These are phyloP conservation scores for Agriopis aurantiaria DNA, from an alignment of 2,888 invertebrate species.

Conservation along the genomic window DNA sequence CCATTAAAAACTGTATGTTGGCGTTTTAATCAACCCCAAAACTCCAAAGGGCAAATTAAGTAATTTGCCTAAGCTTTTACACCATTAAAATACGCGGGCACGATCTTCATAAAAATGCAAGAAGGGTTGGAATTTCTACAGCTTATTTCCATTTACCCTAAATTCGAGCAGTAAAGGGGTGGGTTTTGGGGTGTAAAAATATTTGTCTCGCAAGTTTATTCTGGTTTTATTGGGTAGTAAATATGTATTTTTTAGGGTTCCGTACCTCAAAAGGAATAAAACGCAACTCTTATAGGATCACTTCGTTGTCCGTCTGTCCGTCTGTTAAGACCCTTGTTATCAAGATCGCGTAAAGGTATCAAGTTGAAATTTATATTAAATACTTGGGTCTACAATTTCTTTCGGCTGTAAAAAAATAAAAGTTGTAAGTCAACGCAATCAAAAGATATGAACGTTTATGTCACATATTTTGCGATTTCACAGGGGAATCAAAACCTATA, in stretches of 20 bases:
- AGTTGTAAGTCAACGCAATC: too few relatives aligned
- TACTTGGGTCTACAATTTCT: too few relatives aligned
- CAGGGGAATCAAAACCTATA: too few relatives aligned
- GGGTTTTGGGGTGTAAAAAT: constrained; percentile 14
- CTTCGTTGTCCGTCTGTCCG: too few relatives aligned
- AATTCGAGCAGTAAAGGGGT: constrained; percentile 28
- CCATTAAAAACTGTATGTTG: neutral
- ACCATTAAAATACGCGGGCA: constrained; percentile 29
- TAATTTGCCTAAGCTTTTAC: constrained; percentile 35
- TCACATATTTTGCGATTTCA: too few relatives aligned
- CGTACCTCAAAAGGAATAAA: too few relatives aligned
- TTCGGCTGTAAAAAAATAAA: too few relatives aligned
- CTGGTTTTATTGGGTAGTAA: constrained; percentile 9
- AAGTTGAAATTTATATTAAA: too few relatives aligned
- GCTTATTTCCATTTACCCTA: constrained; percentile 34
- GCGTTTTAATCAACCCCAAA: constrained; percentile 7
- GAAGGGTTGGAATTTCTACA: constrained; percentile 22
- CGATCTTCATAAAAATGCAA: constrained; percentile 36
- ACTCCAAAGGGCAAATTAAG: constrained; percentile 31
- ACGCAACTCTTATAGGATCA: too few relatives aligned
- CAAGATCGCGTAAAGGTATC: too few relatives aligned
- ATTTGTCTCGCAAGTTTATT: constrained; percentile 9
- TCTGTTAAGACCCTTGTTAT: too few relatives aligned
- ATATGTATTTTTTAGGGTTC: neutral
- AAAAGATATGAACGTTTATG: too few relatives aligned